Base-by-base conservation (phyloP, 2,888 invertebrate genomes). In the Tetramorium bicarinatum region DNA sequence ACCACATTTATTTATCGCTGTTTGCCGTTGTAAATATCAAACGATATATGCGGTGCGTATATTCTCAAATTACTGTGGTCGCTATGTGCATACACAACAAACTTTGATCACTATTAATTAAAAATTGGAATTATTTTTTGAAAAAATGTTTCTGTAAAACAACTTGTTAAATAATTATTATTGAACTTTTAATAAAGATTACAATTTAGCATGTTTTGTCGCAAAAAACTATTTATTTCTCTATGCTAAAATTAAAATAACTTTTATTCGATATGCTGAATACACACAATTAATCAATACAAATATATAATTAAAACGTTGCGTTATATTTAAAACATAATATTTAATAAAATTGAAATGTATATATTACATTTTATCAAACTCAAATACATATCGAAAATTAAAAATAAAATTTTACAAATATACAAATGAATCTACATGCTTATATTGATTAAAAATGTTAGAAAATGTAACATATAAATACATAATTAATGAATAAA, bases 1-100 rank as follows among this genome's bases (percentile, higher is more conserved):
- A 75, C 34, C 49, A 49, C 62, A 62, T 75, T 62, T 75, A 34
- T 75, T 75, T 75, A 75, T 75, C 21, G 21, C 7, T 62, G 34
- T 62, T 47, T 62, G 49, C 18, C 34, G 21, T 75, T 47, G 34
- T 47, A 62, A 49, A 75, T 75, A 62, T 21, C 47, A 49, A 49
- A 4, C 15, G 9, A 8, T 47, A 18, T 47, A 44, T n/a, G 25
- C n/a, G 18, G n/a, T n/a, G n/a, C n/a, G 29, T 61, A 47, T 21
- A n/a, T 62, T 75, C 9, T 21, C 21, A 62, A 61, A 76, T 49
- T 62, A 21, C 47, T 49, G 38, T 47, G 15, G 7, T 9, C 4
- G 13, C n/a, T 38, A 15, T 49, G 15, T 15, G 15, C 15, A 52
- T 34, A 29, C 3, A 21, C 49, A 49, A 38, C 21, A 47, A 34